Evolutionary conservation across 2,797 vertebrate species (phyloP).

Genomic region (Rhadinocentrus ornatus): DNA sequence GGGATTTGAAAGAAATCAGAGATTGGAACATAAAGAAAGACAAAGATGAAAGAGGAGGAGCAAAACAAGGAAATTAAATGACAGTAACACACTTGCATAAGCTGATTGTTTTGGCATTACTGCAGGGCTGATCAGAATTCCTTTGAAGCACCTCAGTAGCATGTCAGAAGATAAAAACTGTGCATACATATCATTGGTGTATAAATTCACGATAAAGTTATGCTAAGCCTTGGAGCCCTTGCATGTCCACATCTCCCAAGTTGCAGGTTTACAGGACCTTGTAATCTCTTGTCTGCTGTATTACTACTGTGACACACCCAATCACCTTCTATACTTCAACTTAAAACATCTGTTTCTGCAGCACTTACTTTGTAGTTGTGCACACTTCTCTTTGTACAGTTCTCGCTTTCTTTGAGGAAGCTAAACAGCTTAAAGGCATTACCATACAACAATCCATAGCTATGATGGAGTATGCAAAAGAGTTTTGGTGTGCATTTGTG

Average conservation of each 20-base stretch:
- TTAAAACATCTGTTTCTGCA: constrained; percentile 30
- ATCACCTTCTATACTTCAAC: background rate
- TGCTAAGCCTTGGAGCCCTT: background rate
- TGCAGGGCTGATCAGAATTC: constrained; percentile 22
- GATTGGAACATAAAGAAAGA: constrained; percentile 11
- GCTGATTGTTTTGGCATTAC: constrained; percentile 3
- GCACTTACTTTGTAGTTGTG: constrained; percentile 7
- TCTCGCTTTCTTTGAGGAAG: constrained; percentile 20
- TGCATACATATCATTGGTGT: background rate
- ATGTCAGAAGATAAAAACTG: constrained; percentile 2
- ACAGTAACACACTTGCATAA: constrained; percentile 16
- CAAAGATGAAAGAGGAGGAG: constrained; percentile 14
- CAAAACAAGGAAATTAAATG: background rate
- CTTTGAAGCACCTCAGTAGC: constrained; percentile 13
- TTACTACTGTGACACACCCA: constrained; percentile 11
- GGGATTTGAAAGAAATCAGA: constrained; percentile 7
- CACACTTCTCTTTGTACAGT: background rate
- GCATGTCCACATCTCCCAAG: background rate
- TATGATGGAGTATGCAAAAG: constrained; percentile 23
- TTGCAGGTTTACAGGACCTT: constrained; percentile 13
- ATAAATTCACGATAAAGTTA: background rate
- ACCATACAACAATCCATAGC: constrained; percentile 37
- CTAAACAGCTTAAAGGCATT: constrained; percentile 38
- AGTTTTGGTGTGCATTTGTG: constrained; percentile 32
- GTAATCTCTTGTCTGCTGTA: constrained; percentile 24